These are phyloP conservation scores for Drosophila imparisetae DNA, from an alignment of 2,888 invertebrate species.

Conservation along the genomic window DNA sequence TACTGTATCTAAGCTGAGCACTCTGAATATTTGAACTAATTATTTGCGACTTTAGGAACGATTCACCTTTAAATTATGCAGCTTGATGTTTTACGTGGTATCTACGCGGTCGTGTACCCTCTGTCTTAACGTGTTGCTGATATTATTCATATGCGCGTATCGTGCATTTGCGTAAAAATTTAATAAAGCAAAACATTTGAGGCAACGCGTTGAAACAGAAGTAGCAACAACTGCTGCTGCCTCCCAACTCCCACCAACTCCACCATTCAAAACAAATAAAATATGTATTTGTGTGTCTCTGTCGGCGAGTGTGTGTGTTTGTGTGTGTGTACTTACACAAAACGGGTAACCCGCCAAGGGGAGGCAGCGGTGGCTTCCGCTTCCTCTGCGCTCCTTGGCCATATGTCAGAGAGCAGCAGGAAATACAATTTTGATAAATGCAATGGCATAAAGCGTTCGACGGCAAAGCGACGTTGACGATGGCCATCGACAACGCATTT, in stretches of 20 bases:
- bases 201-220: conserved; percentile 39
- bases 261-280: conserved; percentile 33
- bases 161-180: conserved; percentile 75
- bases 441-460: conserved; percentile 43
- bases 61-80: not conserved
- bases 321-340: conserved; percentile 16
- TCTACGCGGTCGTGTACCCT: conserved; percentile 1
- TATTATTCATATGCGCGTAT: conserved; percentile 76
- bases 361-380: not conserved
- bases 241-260: not conserved
- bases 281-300: conserved; percentile 25
- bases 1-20: no score
- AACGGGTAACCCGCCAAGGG: not conserved
- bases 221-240: conserved; percentile 1
- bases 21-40: no score
- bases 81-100: not conserved
- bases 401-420: conserved; percentile 42
- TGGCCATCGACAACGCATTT: conserved; percentile 72
- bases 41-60: no score
- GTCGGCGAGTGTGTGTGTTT: not conserved
- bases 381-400: conserved; percentile 34
- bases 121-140: conserved; percentile 12
- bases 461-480: conserved; percentile 15
- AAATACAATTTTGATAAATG: conserved; percentile 75
- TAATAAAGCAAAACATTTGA: conserved; percentile 72